Evolutionary conservation across 2,888 invertebrate genomes (phyloP).

Genomic region (Drosophila parthenogenetica): DNA sequence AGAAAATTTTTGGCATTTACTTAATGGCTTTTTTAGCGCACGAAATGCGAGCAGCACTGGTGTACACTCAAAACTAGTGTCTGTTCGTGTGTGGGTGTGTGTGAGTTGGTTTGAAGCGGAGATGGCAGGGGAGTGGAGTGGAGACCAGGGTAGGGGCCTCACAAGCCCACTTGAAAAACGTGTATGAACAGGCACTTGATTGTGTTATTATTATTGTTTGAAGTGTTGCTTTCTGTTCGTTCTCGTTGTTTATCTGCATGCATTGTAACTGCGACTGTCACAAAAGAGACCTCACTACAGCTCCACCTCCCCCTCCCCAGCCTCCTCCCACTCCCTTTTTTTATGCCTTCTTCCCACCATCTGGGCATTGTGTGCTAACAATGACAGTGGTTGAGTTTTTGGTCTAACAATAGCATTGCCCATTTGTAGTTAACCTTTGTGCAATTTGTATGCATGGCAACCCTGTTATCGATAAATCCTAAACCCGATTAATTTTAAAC

Average conservation of each 20-base stretch:
- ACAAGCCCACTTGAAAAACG: slow-evolving; percentile 60
- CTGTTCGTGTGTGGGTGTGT: neutral
- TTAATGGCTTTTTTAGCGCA: neutral
- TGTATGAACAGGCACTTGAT: slow-evolving; percentile 79
- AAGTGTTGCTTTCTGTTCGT: slow-evolving; percentile 72
- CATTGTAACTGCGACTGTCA: slow-evolving; percentile 70
- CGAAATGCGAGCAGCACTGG: neutral
- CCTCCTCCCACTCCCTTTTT: neutral
- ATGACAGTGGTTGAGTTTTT: slow-evolving; percentile 17
- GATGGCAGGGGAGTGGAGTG: too few species aligned
- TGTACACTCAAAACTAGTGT: slow-evolving; percentile 46
- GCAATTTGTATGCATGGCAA: neutral
- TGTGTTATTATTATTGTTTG: slow-evolving; percentile 81
- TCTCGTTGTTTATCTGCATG: slow-evolving; percentile 71
- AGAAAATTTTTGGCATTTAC: too few species aligned
- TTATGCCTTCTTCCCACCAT: neutral
- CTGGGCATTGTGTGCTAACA: slow-evolving; percentile 1
- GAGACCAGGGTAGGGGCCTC: slow-evolving; percentile 11
- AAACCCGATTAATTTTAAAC: neutral
- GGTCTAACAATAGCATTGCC: slow-evolving; percentile 22
- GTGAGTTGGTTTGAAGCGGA: neutral
- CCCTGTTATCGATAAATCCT: neutral
- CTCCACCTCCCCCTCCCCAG: neutral
- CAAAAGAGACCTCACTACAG: slow-evolving; percentile 36
- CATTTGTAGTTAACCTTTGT: slow-evolving; percentile 26